Conservation (phyloP, 2,888 invertebrate species). For the Drosophila longiperda region DNA sequence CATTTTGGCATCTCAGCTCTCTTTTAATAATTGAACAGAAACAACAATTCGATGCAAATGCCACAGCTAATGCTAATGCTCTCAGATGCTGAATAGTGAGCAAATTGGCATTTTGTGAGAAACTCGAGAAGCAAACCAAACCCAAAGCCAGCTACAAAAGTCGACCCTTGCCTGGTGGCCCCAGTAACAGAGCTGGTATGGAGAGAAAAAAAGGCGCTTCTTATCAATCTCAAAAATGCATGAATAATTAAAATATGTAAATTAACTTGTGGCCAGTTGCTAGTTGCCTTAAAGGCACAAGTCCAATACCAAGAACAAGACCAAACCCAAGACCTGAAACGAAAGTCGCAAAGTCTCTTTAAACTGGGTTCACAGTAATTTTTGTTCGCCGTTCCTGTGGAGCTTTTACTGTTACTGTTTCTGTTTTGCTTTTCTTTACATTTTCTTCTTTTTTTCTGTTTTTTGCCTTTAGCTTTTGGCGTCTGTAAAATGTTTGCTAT, state of each 20-base stretch:
- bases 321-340: slow-evolving; percentile 30
- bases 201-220: slow-evolving; percentile 45
- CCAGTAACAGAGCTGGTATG: slow-evolving; percentile 8
- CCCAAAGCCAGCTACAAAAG: not conserved
- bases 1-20: slow-evolving; percentile 33
- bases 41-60: slow-evolving; percentile 49
- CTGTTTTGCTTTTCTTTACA: not conserved
- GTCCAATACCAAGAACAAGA: not conserved
- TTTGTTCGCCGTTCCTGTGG: slow-evolving; percentile 11
- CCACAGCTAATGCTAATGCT: slow-evolving; percentile 44
- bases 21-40: slow-evolving; percentile 52
- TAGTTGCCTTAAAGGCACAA: slow-evolving; percentile 46
- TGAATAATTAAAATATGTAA: slow-evolving; percentile 77
- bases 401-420: not conserved
- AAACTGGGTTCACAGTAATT: slow-evolving; percentile 33
- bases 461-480: slow-evolving; percentile 52
- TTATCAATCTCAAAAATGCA: slow-evolving; percentile 81
- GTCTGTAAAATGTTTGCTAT: slow-evolving; percentile 60
- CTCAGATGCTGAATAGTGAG: slow-evolving; percentile 35
- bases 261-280: slow-evolving; percentile 71
- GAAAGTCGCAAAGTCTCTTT: slow-evolving; percentile 64
- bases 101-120: slow-evolving; percentile 33
- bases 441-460: slow-evolving; percentile 3
- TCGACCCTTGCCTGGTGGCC: slow-evolving; percentile 20
- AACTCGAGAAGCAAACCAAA: slow-evolving; percentile 1